Evolutionary conservation across 2,888 invertebrate genomes (phyloP), one percentile per base, ranked within the genome.

Genomic region (Andrena flavipes): DNA sequence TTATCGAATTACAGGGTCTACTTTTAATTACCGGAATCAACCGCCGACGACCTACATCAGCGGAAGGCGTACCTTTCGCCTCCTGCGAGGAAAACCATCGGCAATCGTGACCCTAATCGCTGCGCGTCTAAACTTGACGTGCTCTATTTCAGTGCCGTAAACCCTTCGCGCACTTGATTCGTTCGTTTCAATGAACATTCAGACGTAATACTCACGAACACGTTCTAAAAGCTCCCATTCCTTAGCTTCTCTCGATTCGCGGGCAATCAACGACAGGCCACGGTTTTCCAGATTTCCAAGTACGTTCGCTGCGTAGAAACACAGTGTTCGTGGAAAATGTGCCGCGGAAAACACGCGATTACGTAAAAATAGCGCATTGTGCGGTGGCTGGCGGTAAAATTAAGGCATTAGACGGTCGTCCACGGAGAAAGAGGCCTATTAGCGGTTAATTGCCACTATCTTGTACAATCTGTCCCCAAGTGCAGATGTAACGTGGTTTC

Each of bases 1-100:
- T 77, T 68, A 76, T 67, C 63, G 76, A 72, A 76, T 71, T 76
- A 62, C 67, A 30, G 48, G 49, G 42, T 56, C 56, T 76, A 72
- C 49, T 68, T 77, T 72, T 68, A 71, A 80, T 76, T 72, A 62
- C 62, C 49, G n/a, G 49, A 59, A 59, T 56, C 68, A 60, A 65
- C 69, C 56, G 26, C 23, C 23, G 30, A 8, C 65, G 63, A 71
- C 72, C 72, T 65, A 76, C 63, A 71, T 71, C 64, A 26, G 49
- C 8, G 62, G 51, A 62, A 54, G 23, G 48, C 42, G 20, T 10
- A 67, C 23, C n/a, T 5, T 29, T 29, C 13, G 5, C 10, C 8
- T 4, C 29, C 35, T 16, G 10, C 56, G 29, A 65, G 54, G 0
- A 26, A 74, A 74, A 59, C 59, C 60, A 13, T n/a, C 26, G 68